Base-by-base conservation (phyloP, 2,797 vertebrate genomes). In the Urophycis tenuis region DNA sequence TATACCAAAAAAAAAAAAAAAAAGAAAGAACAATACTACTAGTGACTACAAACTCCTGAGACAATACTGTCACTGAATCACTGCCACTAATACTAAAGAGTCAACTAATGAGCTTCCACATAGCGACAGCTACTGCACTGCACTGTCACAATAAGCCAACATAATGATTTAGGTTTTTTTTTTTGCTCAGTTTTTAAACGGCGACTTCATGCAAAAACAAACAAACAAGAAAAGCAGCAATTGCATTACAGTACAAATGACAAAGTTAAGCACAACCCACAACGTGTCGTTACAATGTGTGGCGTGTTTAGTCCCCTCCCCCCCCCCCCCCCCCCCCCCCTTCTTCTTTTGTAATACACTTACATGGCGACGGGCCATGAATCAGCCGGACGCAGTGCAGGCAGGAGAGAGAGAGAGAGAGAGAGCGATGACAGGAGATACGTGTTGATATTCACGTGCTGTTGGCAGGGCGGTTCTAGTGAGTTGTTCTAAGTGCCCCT, bases 21-120 rank as follows among this genome's bases (percentile, higher is more conserved):
- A 72, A 39, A 75, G 41, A 71, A 49, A 78, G 3, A 74, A 78
- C 86, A 78, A 84, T 81, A 81, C 85, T 81, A 82, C 86, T 84
- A 85, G 74, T 81, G 82, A 86, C 88, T 87, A 90, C 87, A 83
- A 90, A 90, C 88, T 92, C 90, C 92, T 91, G 91, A 92, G 89
- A 91, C 89, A 82, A 91, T 87, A 91, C 87, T 84, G 88, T 84
- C 87, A 92, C 89, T 88, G 87, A 88, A 89, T 91, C 90, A 92
- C 91, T 81, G 89, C 91, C 90, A 92, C 91, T 81, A 88, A 90
- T 85, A 89, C 85, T 80, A 77, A 77, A 86, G 81, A 89, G 88
- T 89, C 88, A 91, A 91, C 88, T 86, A 84, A 83, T 80, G 78
- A 81, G 81, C 84, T 85, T 82, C 86, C 31, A 75, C 72, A 33